Evolutionary conservation across 2,113 vertebrate genomes (phyloP), one percentile per base, ranked within the genome.

Genomic region (Archilochus colubris): DNA sequence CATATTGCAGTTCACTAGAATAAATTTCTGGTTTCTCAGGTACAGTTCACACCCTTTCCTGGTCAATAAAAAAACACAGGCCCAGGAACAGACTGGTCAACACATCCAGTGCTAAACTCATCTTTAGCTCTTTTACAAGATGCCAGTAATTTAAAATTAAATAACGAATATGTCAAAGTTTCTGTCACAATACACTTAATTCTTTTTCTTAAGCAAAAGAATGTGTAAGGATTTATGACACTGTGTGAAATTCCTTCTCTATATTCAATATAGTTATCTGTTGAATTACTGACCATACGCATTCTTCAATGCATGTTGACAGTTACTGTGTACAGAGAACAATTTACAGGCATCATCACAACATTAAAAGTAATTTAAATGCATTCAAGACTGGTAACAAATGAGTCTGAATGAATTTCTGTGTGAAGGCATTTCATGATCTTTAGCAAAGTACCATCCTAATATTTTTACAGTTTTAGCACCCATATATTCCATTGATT

Each of bases 301-400:
- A 81, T 86, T 92, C 84, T 64, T 89, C 82, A 87, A 57, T 5
- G 21, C 46, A 91, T 2, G 1, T n/a, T 57, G 67, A 90, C 89
- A 92, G 92, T 89, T 95, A 96, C 5, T 87, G 86, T 91, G 70
- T 82, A 96, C 86, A 1, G 11, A 88, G 57, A 93, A 93, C 68
- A 94, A 93, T 94, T 97, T 84, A 95, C 67, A 91, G 86, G 80
- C 83, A 95, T 77, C 83, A 96, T 82, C 94, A 92, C 78, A 93
- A 93, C 13, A 72, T 76, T 96, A 78, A 87, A 97, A 97, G 90
- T 96, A 93, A 96, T 96, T 87, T 96, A 97, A 95, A 94, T 93
- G 82, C 93, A 96, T 91, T 96, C 94, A 92, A 54, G 86, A 93
- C 46, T 79, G 91, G n/a, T 86, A 96, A 87, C 75, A 95, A 96